Evolutionary conservation across 2,113 vertebrate genomes (phyloP), one percentile per base, ranked within the genome.

Genomic region (Cheilinus undulatus): DNA sequence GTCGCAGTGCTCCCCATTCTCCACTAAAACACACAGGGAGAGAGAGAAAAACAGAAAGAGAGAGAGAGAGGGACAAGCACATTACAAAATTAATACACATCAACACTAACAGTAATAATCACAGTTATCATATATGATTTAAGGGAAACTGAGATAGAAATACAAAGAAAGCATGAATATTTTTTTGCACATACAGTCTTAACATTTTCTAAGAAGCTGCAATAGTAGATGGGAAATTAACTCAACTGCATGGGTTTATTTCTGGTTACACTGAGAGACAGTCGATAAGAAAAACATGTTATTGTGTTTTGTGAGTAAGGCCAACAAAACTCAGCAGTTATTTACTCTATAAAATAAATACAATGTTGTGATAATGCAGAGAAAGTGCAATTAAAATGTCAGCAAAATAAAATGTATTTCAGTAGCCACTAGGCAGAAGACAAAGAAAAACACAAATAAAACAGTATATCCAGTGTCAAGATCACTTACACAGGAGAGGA

Each of bases 1-100:
- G 85, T 95, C 94, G 42, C 94, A 95, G 85, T 95, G 94, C 57
- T 95, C 94, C 2, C 94, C 94, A 14, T 95, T 95, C 82, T 95
- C 94, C 82, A 95, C 94, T 95, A 85, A 75, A 93, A 93, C 62
- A 82, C 49, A 82, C 11, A 12, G 76, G 38, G 51, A 78, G 54
- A 61, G 27, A 67, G 13, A 68, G 34, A 11, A 45, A 36, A 28
- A 10, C 30, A 64, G 11, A 28, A 13, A 24, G 32, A 63, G 23
- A 27, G 22, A 50, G 20, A 28, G 38, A 64, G 23, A 59, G 48
- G 65, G 11, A 69, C 28, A 64, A 22, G 67, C 1, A 53, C 1
- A 20, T 30, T n/a, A n/a, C 26, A 54, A 15, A 49, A 23, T 62
- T 1, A 69, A 2, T 40, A 34, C 3, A 3, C 19, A 49, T 1